Conservation (phyloP, 2,113 vertebrate species). For the Etia nguti region DNA sequence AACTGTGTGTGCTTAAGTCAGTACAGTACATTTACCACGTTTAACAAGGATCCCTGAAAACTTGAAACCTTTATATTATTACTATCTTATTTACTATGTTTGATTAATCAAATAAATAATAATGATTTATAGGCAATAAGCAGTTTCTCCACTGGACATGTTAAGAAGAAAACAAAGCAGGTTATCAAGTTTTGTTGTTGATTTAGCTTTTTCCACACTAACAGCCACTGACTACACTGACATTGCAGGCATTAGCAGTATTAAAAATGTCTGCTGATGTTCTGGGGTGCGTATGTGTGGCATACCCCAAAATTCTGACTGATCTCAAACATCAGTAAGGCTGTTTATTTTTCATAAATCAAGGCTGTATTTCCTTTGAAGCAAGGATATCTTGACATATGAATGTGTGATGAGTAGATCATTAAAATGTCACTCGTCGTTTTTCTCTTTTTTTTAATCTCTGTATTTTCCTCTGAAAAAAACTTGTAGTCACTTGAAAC, state of each 20-base stretch:
- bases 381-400: neutral
- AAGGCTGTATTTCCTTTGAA: neutral
- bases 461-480: neutral
- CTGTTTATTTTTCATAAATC: neutral
- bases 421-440: neutral
- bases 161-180: neutral
- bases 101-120: neutral
- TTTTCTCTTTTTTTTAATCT: neutral
- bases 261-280: neutral
- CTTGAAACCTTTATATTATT: accelerated
- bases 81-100: neutral
- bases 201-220: neutral
- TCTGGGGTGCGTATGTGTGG: neutral
- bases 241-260: neutral
- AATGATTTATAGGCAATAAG: neutral
- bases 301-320: neutral
- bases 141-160: accelerated
- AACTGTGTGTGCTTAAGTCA: neutral
- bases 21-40: neutral
- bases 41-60: neutral
- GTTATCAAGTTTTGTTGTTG: neutral
- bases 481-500: neutral
- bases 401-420: neutral
- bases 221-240: neutral
- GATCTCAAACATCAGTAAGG: neutral